Percentiles rank a stretch among this genome's conserved stretches.
phyloP scores from a whole-genome alignment of 2,797 vertebrate species.

The Myoxocephalus aenaeus region DNA sequence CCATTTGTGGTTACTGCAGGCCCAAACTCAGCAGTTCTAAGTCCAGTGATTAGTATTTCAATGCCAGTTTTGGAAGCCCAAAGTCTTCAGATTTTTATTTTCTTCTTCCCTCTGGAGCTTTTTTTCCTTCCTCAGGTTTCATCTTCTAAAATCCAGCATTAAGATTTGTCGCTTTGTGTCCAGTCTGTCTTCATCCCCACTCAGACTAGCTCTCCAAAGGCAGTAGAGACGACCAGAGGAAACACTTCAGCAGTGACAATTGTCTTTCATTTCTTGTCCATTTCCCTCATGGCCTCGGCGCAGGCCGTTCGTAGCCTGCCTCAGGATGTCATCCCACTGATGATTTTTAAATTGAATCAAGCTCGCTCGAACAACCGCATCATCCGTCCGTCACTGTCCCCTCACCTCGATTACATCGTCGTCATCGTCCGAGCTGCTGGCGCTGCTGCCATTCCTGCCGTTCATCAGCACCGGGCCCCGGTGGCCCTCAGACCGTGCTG shows the following conservation, averaged over 20 bases:
- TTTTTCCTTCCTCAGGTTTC: constrained; percentile 37
- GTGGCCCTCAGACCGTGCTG: constrained; percentile 53
- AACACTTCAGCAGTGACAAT: constrained; percentile 31
- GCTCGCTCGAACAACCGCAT: constrained; percentile 11
- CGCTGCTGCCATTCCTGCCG: constrained; percentile 52
- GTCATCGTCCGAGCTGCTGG: constrained; percentile 71
- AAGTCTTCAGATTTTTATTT: constrained; percentile 48
- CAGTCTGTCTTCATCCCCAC: constrained; percentile 38
- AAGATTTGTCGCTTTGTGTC: constrained; percentile 57
- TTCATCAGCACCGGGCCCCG: constrained; percentile 54
- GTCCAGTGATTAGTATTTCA: constrained; percentile 70
- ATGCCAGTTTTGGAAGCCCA: constrained; percentile 70
- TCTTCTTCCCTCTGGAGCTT: constrained; percentile 27
- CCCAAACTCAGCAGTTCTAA: constrained; percentile 63
- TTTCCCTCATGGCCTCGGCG: constrained; percentile 14
- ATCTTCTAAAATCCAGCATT: constrained; percentile 64
- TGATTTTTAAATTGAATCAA: constrained; percentile 35
- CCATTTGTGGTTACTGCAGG: constrained; percentile 67
- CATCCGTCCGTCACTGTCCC: constrained; percentile 82
- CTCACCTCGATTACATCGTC: constrained; percentile 91
- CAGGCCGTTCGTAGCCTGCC: constrained; percentile 1
- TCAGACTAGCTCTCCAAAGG: constrained; percentile 35
- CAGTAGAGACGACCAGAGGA: constrained; percentile 33
- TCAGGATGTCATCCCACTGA: constrained; percentile 35
- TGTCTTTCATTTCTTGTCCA: constrained; percentile 28